Percentiles rank a stretch among this genome's conserved stretches.
phyloP scores from a whole-genome alignment of 1,140 invertebrate genomes.

The Prorops nasuta region DNA sequence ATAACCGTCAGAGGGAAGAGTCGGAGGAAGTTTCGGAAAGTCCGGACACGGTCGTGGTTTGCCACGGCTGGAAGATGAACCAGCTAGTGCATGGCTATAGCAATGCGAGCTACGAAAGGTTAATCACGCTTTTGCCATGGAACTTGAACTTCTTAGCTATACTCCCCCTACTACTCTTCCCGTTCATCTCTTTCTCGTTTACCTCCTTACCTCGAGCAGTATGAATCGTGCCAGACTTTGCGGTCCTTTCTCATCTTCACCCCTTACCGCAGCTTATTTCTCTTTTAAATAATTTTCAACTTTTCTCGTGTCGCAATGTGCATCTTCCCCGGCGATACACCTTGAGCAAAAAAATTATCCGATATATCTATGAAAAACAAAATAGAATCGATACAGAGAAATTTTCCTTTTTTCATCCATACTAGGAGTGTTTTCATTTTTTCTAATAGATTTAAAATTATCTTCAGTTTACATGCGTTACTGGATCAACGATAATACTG shows the following conservation, averaged over 20 bases:
- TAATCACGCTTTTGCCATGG: slow-evolving; percentile 22
- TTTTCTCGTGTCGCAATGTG: not conserved
- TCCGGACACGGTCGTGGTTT: not conserved
- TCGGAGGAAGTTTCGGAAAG: slow-evolving; percentile 11
- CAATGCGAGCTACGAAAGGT: slow-evolving; percentile 5
- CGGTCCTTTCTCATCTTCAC: not conserved
- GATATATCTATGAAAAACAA: no score
- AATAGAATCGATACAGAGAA: no score
- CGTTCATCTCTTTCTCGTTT: not conserved
- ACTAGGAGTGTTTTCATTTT: no score
- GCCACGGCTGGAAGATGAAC: not conserved
- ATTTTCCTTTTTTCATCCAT: no score
- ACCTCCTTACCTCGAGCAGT: not conserved
- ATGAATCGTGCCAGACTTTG: not conserved
- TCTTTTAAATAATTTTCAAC: no score
- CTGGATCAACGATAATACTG: no score
- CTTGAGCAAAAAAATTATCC: no score
- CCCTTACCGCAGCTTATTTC: not conserved
- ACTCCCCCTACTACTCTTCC: not conserved
- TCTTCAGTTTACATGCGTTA: no score
- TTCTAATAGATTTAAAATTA: no score
- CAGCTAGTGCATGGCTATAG: no score
- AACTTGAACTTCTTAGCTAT: not conserved
- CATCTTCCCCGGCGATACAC: not conserved
- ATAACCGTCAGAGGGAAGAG: not conserved